Percentiles rank a stretch among this genome's conserved stretches.
Conservation (phyloP, 1,140 invertebrate genomes). For the Drosophila orena region DNA sequence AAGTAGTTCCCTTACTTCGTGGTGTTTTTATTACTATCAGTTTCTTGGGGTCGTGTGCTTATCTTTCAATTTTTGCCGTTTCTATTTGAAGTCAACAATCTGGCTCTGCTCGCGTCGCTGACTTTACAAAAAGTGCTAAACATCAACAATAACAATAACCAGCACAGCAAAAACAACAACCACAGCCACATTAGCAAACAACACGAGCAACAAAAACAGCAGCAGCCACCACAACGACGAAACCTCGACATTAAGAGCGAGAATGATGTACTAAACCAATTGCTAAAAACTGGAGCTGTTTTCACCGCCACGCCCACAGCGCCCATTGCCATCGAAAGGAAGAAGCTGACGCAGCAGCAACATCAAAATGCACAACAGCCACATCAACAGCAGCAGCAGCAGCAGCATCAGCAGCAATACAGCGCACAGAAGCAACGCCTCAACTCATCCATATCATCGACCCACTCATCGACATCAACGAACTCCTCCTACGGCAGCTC, state of each 20-base stretch:
- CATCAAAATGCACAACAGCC: slow-evolving; percentile 31
- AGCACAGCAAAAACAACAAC: slow-evolving; percentile 33
- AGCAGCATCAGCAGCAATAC: slow-evolving; percentile 48
- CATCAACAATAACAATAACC: slow-evolving; percentile 71
- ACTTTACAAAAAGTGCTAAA: slow-evolving; percentile 76
- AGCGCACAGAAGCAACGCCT: slow-evolving; percentile 78
- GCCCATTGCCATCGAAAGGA: slow-evolving; percentile 65
- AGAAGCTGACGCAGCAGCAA: slow-evolving; percentile 43
- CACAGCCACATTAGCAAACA: slow-evolving; percentile 26
- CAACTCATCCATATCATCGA: slow-evolving; percentile 81
- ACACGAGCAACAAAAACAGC: slow-evolving; percentile 28
- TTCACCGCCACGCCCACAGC: slow-evolving; percentile 56
- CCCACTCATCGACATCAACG: slow-evolving; percentile 66
- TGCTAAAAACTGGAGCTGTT: slow-evolving; percentile 70
- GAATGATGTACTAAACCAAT: slow-evolving; percentile 63
- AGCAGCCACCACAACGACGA: slow-evolving; percentile 60
- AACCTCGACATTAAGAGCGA: slow-evolving; percentile 64
- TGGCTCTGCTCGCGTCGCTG: slow-evolving; percentile 70
- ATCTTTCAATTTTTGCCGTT: slow-evolving; percentile 24
- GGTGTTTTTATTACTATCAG: slow-evolving; percentile 11
- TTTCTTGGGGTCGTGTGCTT: slow-evolving; percentile 19
- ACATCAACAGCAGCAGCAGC: slow-evolving; percentile 44
- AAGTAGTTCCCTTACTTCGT: slow-evolving; percentile 4
- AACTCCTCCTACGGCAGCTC: slow-evolving; percentile 66
- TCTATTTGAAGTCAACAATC: slow-evolving; percentile 61